Base-by-base conservation (phyloP, 1,140 invertebrate genomes). In the Drosophila sechellia region DNA sequence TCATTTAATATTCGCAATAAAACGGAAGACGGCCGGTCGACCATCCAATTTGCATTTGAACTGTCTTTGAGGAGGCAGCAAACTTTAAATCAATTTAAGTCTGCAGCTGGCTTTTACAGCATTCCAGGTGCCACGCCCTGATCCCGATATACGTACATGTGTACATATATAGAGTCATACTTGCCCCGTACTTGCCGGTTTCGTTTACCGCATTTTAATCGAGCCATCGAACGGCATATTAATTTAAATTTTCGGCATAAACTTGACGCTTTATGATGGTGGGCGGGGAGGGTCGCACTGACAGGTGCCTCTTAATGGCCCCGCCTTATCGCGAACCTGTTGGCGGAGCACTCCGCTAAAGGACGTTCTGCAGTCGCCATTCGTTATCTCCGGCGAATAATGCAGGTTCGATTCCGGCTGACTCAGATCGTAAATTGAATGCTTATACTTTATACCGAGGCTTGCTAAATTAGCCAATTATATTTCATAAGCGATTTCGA, bases 1-100 rank as follows among this genome's bases (percentile, higher is more conserved):
- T 84, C 69, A 89, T 87, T 87, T 90, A 87, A 87, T 87, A 87
- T 87, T 84, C 72, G 79, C 84, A 87, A 87, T 87, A 87, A 90
- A 89, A 87, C 52, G 66, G 46, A 46, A 64, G 61, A 68, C 59
- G 70, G 69, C 54, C 58, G 42, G 4, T 31, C 54, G 58, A 22
- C 50, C 40, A 53, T 40, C 69, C 84, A 72, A 89, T 87, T 89
- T 87, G 71, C 79, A 87, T 87, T 83, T 49, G 74, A 72, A 75
- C 58, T 54, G 40, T 49, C 53, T 27, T 56, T 50, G 11, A 39
- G 55, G 40, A 25, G 13, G 13, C 37, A 61, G 46, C 45, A 53
- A 73, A 72, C 72, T 84, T 84, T 84, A 84, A 84, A 84, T 85
- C 81, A 85, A 84, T 84, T 84, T 77, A 77, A 73, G 52, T 53